Evolutionary conservation across 30 jellyfish, hydroid and myxozoan genomes (phyloP), one percentile per base, ranked within the genome.

Genomic region (Chironex yamaguchii): DNA sequence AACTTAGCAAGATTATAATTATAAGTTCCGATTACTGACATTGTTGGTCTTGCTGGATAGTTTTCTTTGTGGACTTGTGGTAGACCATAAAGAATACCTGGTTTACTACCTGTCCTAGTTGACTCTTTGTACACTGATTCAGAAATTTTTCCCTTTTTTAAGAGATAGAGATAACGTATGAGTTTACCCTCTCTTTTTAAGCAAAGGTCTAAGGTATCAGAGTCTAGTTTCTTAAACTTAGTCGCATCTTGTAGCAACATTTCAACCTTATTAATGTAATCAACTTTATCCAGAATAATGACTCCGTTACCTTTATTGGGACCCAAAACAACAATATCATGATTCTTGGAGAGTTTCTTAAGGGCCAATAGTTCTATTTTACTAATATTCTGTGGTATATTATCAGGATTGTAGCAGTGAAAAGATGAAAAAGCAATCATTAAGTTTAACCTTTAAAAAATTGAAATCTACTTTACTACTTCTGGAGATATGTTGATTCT

Each of bases 281-380:
- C 90, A 53, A 33, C 6, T 13, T 49, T 54, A 24, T 53, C 33
- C 33, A 79, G 68, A 28, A 62, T 53, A 20, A 54, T 68, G 62
- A 79, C 33, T 11, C 84, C 90, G 35, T 79, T 79, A 11, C 82
- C 90, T 79, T 79, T 79, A 36, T 79, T 75, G 22, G 81, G 90
- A 2, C 82, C 67, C 26, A 68, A 52, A 34, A 54, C 48, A 32
- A 79, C 30, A 14, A 53, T n/a, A 54, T 54, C 84, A 33, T 79
- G 23, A 17, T 62, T 79, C 14, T 75, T 67, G 32, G 76, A 9
- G 6, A 42, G 29, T 25, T 75, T 75, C 4, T 25, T 29, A 49
- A 75, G 53, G 6, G 88, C 54, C 11, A 29, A 20, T 17, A 75
- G 25, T 11, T 75, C 88, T 31, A 76, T 76, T 4, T 49, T 75